phyloP scores from a whole-genome alignment of 1,140 invertebrate species.

The Drosophila parvula region DNA sequence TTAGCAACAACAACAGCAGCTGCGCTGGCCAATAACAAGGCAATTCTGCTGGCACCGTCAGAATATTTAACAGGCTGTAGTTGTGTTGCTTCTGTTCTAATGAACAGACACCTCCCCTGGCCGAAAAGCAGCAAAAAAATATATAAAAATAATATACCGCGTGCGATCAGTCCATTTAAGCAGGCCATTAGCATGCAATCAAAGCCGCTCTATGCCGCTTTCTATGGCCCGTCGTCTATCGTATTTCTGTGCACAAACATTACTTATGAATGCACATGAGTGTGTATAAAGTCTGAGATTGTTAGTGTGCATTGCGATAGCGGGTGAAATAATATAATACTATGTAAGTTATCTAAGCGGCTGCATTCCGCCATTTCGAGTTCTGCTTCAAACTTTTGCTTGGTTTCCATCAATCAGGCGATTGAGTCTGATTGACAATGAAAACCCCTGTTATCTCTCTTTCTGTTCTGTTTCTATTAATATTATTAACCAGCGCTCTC shows the following conservation, averaged over 20 bases:
- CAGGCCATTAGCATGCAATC: slow-evolving; percentile 72
- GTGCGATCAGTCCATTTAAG: slow-evolving; percentile 38
- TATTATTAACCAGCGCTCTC: not conserved
- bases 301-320: slow-evolving; percentile 7
- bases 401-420: slow-evolving; percentile 14
- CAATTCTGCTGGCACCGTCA: slow-evolving; percentile 38
- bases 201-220: slow-evolving; percentile 34
- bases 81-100: slow-evolving; percentile 55
- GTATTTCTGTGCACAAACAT: slow-evolving; percentile 12
- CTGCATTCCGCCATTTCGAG: slow-evolving; percentile 3
- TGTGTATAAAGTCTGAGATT: slow-evolving; percentile 1
- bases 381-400: slow-evolving; percentile 9
- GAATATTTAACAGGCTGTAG: slow-evolving; percentile 64
- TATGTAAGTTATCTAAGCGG: slow-evolving; percentile 9
- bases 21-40: slow-evolving; percentile 29
- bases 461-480: not conserved
- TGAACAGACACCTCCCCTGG: slow-evolving; percentile 35
- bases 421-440: slow-evolving; percentile 29
- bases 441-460: slow-evolving; percentile 21
- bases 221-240: slow-evolving; percentile 38
- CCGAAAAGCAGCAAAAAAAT: not conserved
- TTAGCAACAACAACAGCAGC: slow-evolving; percentile 40
- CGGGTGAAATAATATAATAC: slow-evolving; percentile 24
- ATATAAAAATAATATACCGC: not conserved
- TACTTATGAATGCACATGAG: slow-evolving; percentile 17